Percentiles rank a stretch among this genome's conserved stretches.
Evolutionary conservation across 2,888 invertebrate genomes (phyloP).

Genomic region (Eilema caniola): DNA sequence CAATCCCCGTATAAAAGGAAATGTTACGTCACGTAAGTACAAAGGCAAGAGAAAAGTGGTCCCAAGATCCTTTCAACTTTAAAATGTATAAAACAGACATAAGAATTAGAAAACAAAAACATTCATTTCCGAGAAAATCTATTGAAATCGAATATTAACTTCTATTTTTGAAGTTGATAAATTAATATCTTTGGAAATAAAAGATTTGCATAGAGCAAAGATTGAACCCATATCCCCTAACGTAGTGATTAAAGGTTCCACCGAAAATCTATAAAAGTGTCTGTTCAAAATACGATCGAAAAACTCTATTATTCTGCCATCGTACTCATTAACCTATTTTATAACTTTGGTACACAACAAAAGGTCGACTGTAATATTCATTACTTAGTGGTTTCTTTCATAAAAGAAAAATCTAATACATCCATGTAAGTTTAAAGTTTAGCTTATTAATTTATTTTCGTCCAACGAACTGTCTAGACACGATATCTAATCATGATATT

Average conservation of each 20-base stretch:
- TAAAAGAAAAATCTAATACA: background rate
- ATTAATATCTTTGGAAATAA: too few species aligned
- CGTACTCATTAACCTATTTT: background rate
- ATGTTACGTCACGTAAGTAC: slow-evolving; percentile 28
- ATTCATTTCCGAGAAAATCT: background rate
- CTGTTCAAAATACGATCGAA: too few species aligned
- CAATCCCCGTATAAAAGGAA: slow-evolving; percentile 32
- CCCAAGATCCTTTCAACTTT: slow-evolving; percentile 26
- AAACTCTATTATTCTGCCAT: background rate
- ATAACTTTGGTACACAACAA: background rate
- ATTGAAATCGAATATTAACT: background rate
- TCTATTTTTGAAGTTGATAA: background rate
- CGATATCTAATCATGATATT: background rate
- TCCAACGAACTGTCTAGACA: background rate
- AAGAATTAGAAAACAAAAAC: background rate
- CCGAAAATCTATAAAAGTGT: too few species aligned
- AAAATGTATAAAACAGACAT: background rate
- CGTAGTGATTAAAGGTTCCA: too few species aligned
- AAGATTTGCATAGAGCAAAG: too few species aligned
- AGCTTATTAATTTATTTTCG: too few species aligned
- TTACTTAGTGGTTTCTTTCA: background rate
- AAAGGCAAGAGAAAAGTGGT: slow-evolving; percentile 26
- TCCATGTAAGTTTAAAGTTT: background rate
- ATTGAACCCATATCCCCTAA: too few species aligned
- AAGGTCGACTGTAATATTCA: background rate